Base-by-base conservation (phyloP, 1,140 invertebrate species). In the Druon quercuslanigerum region DNA sequence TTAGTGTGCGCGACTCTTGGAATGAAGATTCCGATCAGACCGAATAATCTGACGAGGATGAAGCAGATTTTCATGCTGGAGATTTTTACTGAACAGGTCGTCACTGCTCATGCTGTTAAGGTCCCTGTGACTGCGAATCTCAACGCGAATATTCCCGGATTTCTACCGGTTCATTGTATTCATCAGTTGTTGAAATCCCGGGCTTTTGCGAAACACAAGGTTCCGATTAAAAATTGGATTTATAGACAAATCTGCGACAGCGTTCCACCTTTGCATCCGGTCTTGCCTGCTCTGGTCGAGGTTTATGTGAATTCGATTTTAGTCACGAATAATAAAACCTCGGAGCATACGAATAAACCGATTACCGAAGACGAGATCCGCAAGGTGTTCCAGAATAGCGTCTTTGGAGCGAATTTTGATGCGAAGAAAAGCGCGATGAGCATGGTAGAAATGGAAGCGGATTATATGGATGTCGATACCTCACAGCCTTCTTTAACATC, bases 21-120 rank as follows among this genome's bases (percentile, higher is more conserved):
- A 1, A 99, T 99, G 97, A 98, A 98, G 90, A 96, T 99, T 81
- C 94, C 96, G 0, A 97, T 98, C 8, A 92, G 98, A 72, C 96
- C 96, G 0, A 98, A 98, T 87, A 97, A 96, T 85, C 94, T 99
- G 79, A 95, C 96, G 0, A 93, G 96, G 72, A 97, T 99, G 91
- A 98, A 98, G 86, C 96, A 97, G 84, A 97, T 99, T 46, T 99
- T 99, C 85, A 99, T 96, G 3, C 97, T 98, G 85, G 98, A 99
- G 87, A 97, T 99, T 80, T 99, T 99, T 88, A 99, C 97, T 2
- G 98, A 99, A 91, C 97, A 99, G 92, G 97, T 99, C 51, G 97
- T 99, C 1, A 98, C 98, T 0, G 93, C 97, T 19, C 98, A 99
- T 92, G 98, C 98, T 1, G 96, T 99, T 0, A 97, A 97, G 88